phyloP scores from a whole-genome alignment of 2,113 vertebrate genomes.

The Alaudala cheleensis region DNA sequence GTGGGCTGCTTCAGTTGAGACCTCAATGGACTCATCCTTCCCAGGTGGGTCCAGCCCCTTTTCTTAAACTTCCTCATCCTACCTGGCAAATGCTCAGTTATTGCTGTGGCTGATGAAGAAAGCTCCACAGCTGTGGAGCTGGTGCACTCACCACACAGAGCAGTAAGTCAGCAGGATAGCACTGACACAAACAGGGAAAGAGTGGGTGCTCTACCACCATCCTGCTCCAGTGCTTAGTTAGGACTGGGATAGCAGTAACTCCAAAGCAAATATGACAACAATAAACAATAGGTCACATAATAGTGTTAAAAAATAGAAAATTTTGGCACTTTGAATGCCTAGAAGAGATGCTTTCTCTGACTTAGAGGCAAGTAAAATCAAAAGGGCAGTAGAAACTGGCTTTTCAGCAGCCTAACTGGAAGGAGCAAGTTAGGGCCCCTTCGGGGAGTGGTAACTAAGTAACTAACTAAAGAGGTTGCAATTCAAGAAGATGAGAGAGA shows the following conservation, averaged over 20 bases:
- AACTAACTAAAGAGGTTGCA: constrained; percentile 64
- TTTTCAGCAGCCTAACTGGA: constrained; percentile 17
- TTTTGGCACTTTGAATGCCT: not conserved
- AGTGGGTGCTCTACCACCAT: not conserved
- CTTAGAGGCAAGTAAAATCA: not conserved
- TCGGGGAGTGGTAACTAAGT: constrained; percentile 57
- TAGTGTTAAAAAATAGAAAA: not conserved
- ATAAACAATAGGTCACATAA: not conserved
- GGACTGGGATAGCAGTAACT: not conserved
- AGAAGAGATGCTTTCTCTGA: not conserved
- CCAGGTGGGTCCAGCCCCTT: not conserved
- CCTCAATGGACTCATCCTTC: not conserved
- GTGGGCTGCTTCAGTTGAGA: not conserved
- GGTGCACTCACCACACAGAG: not conserved
- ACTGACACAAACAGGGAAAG: not conserved
- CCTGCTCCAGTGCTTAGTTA: not conserved
- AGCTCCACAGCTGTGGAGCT: not conserved
- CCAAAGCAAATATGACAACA: not conserved
- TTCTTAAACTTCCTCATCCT: not conserved
- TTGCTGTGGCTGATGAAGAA: not conserved
- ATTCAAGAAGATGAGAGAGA: constrained; percentile 52
- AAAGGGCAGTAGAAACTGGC: not conserved
- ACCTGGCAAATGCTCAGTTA: not conserved
- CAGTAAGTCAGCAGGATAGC: not conserved
- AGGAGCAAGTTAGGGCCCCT: constrained; percentile 11